A percentile compares a stretch with the other conserved stretches of the same genome.
phyloP scores from a whole-genome alignment of 2,113 vertebrate species.

The Callocephalon fimbriatum region DNA sequence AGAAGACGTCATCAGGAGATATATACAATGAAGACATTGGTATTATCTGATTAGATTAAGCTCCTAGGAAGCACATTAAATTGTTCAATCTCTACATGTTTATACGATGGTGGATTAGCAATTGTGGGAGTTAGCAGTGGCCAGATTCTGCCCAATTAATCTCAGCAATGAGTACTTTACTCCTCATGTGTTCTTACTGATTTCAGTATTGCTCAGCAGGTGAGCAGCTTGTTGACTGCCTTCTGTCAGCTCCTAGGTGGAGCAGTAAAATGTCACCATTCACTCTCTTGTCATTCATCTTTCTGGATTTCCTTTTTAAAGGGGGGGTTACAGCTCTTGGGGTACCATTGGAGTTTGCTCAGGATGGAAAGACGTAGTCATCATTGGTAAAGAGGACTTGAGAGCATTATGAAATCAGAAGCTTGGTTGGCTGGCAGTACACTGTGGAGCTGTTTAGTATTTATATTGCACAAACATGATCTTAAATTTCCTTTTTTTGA shows the following conservation, averaged over 20 bases:
- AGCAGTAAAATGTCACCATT: constrained; percentile 30
- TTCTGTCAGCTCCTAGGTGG: not conserved
- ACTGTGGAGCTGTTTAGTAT: not conserved
- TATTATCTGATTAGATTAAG: constrained; percentile 5
- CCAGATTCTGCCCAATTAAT: constrained; percentile 41
- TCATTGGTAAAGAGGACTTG: not conserved
- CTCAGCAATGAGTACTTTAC: not conserved
- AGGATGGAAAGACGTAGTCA: not conserved
- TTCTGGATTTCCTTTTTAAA: not conserved
- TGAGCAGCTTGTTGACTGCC: constrained; percentile 36
- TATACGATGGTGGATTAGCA: not conserved
- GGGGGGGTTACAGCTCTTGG: not conserved
- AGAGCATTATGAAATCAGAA: not conserved
- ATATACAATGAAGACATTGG: not conserved
- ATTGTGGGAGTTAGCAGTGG: not conserved
- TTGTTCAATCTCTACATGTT: not conserved
- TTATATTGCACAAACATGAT: not conserved
- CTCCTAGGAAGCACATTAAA: not conserved
- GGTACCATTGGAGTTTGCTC: not conserved
- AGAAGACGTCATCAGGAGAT: not conserved
- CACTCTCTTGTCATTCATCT: constrained; percentile 1
- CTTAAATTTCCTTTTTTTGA: not conserved
- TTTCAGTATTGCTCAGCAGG: constrained; percentile 37
- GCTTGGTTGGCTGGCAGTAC: not conserved
- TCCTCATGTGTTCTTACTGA: constrained; percentile 9